Conservation (phyloP, 2,888 invertebrate genomes). For the Asteroscopus sphinx region DNA sequence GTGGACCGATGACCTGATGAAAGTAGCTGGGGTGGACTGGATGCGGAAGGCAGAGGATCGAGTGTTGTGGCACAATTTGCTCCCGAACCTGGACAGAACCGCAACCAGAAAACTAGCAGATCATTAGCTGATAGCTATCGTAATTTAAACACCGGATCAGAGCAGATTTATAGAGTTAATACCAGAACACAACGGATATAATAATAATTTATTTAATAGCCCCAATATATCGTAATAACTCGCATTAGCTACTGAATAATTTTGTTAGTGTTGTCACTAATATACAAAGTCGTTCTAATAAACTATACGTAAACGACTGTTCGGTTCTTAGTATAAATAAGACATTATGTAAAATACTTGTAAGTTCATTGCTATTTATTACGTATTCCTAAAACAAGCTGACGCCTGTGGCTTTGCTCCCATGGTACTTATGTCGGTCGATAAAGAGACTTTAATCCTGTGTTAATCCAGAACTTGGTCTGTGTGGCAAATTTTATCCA, state of each 20-base stretch:
- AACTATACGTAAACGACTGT: conserved; percentile 21
- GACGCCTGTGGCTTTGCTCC: no score
- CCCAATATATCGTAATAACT: conserved; percentile 9
- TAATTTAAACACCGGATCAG: conserved; percentile 13
- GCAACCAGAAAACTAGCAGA: neutral
- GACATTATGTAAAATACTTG: neutral
- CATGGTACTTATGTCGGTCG: no score
- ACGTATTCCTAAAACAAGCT: no score
- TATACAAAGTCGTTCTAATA: conserved; percentile 14
- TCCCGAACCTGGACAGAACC: no score
- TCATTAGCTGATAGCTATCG: neutral
- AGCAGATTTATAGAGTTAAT: conserved; percentile 9
- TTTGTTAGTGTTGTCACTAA: conserved; percentile 21
- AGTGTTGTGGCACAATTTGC: no score
- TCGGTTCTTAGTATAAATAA: conserved; percentile 15
- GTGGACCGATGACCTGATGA: no score
- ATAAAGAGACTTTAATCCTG: no score
- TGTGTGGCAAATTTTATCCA: no score
- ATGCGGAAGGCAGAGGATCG: no score
- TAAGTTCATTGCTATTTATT: neutral
- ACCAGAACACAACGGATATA: conserved; percentile 21
- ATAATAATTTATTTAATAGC: conserved; percentile 39
- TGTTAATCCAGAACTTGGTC: no score
- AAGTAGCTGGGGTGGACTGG: no score
- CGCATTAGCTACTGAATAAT: conserved; percentile 38